Evolutionary conservation across 1,140 invertebrate genomes (phyloP), one percentile per base, ranked within the genome.

Genomic region (Drosophila eugracilis): DNA sequence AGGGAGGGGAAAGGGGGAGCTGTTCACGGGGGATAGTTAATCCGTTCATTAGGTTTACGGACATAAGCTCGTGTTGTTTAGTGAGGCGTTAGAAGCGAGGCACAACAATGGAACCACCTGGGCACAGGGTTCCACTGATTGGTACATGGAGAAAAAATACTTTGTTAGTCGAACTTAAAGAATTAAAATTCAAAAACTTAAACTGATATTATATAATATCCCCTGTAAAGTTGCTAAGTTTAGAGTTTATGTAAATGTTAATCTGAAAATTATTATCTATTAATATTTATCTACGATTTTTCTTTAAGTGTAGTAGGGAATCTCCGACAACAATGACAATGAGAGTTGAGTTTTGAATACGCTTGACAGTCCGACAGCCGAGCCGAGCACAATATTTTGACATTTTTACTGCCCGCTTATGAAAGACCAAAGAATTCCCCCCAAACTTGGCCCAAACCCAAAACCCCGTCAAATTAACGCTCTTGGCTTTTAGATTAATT

Each of bases 41-140:
- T 88, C 83, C 83, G 83, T 88, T 88, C 83, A 88, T 88, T 88
- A 88, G 83, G 83, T 76, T 88, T 88, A 89, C 83, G 75, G 75
- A 47, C 84, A 88, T 88, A 88, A 88, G 83, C 71, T 63, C 84
- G 54, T 83, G 83, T 88, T 89, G 84, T 89, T 89, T 88, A 88
- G 84, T 76, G 78, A 88, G 84, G 78, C 83, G 84, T 88, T 88
- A 88, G 83, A 78, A 75, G 78, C 63, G 60, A 22, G 65, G 41
- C 49, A 75, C 52, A 81, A 86, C 83, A 86, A 86, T 88, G 60
- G 74, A 48, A 12, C 45, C 53, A 58, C 45, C 45, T 72, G 67
- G 69, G 48, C 69, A 28, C 14, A n/a, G 28, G 24, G 28, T 47
- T 34, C 22, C 44, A 19, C 28, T 14, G 21, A 52, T 21, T 26